These are phyloP conservation scores for Chrysocyon brachyurus DNA, from an alignment of 2,797 vertebrate genomes.

Conservation along the genomic window DNA sequence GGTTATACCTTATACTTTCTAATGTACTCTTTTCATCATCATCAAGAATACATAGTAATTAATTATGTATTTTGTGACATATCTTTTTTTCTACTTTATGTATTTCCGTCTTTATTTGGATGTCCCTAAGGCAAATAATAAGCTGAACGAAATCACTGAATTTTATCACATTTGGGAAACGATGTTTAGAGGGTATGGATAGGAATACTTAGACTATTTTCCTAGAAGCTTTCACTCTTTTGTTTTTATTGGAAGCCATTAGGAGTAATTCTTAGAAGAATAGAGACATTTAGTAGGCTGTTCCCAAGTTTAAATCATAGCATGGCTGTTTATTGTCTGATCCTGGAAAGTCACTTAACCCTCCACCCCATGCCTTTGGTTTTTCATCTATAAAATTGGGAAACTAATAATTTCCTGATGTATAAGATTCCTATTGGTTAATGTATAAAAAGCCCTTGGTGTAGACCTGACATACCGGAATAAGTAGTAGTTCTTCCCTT, in stretches of 20 bases:
- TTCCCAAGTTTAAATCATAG: neutral
- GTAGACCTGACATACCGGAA: neutral
- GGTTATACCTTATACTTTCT: neutral
- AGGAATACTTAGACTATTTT: slow-evolving; percentile 43
- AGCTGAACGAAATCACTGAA: neutral
- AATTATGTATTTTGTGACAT: neutral
- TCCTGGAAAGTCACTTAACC: neutral
- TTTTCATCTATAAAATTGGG: neutral
- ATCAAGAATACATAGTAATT: neutral
- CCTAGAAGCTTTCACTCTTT: neutral
- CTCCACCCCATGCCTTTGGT: neutral
- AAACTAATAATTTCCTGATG: neutral
- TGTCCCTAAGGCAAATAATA: slow-evolving; percentile 20
- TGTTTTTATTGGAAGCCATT: slow-evolving; percentile 15
- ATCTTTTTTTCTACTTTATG: neutral
- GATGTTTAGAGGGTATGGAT: neutral
- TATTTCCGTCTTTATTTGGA: slow-evolving; percentile 35
- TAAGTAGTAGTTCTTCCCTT: neutral
- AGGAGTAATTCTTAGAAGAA: neutral
- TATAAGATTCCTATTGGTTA: neutral
- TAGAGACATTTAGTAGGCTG: neutral
- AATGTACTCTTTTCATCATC: neutral
- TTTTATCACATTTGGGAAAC: slow-evolving; percentile 47
- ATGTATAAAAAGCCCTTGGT: neutral
- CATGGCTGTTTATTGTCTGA: neutral